Evolutionary conservation across 2,797 vertebrate species (phyloP).

Genomic region (Natrix natrix): DNA sequence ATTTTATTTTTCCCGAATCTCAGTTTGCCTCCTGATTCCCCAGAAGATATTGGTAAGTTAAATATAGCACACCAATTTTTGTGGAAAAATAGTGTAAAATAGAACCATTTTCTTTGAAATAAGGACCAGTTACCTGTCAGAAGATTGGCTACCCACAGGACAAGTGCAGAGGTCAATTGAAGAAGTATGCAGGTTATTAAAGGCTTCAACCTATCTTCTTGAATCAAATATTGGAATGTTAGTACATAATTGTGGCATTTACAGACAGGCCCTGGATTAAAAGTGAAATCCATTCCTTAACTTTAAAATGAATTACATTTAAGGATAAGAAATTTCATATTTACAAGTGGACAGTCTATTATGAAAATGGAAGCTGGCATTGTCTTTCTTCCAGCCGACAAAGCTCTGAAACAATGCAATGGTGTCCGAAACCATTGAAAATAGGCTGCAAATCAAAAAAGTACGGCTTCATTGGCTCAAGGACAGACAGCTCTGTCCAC

Average conservation of each 20-base stretch:
- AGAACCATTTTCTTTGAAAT: not conserved
- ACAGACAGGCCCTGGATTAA: not conserved
- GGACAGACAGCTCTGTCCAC: not conserved
- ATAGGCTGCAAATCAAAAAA: not conserved
- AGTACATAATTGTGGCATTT: not conserved
- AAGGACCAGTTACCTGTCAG: not conserved
- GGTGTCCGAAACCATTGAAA: not conserved
- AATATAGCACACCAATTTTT: not conserved
- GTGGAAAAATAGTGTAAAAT: slow-evolving; percentile 11
- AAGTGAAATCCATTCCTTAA: not conserved
- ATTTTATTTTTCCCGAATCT: not conserved
- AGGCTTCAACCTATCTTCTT: not conserved
- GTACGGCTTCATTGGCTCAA: not conserved
- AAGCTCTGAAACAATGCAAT: not conserved
- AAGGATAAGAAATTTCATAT: not conserved
- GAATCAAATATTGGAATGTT: not conserved
- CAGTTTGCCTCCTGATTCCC: not conserved
- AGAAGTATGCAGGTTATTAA: not conserved
- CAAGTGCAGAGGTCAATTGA: not conserved
- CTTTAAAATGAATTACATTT: not conserved
- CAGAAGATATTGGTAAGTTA: not conserved
- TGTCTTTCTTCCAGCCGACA: not conserved
- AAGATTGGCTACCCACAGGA: not conserved
- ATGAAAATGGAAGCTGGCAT: not conserved
- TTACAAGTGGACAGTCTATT: not conserved